phyloP scores from a whole-genome alignment of 2,797 vertebrate genomes.

The Galagoides demidoff region DNA sequence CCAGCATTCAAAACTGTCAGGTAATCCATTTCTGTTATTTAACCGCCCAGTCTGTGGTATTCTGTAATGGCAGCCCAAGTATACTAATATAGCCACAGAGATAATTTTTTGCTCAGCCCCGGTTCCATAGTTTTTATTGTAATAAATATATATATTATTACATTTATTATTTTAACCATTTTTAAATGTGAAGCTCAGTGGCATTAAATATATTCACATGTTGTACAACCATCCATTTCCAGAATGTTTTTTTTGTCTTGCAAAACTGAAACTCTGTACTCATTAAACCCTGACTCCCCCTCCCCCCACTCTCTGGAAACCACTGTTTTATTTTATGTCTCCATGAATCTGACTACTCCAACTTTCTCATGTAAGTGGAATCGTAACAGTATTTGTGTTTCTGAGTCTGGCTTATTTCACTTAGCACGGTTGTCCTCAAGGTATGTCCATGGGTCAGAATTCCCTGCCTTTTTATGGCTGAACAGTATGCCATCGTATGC shows the following conservation, averaged over 20 bases:
- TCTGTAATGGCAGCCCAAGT: neutral
- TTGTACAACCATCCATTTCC: too few species aligned
- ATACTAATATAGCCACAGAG: neutral
- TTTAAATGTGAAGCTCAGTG: neutral
- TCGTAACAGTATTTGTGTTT: neutral
- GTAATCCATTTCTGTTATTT: neutral
- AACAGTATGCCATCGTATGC: neutral
- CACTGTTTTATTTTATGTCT: neutral
- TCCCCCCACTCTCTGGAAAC: too few species aligned
- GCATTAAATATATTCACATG: neutral
- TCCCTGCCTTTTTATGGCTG: neutral
- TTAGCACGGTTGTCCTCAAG: neutral
- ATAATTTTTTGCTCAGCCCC: neutral
- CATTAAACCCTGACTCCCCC: neutral
- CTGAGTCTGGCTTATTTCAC: neutral
- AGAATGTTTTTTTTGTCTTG: neutral
- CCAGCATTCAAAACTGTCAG: neutral
- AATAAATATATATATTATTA: neutral
- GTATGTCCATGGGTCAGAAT: neutral
- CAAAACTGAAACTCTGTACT: neutral
- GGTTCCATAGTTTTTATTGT: neutral
- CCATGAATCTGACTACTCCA: neutral
- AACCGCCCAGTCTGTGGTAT: neutral
- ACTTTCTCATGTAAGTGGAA: accelerated
- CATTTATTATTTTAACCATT: neutral